Conservation (phyloP, 2,797 vertebrate genomes). For the Gambelia wislizenii region DNA sequence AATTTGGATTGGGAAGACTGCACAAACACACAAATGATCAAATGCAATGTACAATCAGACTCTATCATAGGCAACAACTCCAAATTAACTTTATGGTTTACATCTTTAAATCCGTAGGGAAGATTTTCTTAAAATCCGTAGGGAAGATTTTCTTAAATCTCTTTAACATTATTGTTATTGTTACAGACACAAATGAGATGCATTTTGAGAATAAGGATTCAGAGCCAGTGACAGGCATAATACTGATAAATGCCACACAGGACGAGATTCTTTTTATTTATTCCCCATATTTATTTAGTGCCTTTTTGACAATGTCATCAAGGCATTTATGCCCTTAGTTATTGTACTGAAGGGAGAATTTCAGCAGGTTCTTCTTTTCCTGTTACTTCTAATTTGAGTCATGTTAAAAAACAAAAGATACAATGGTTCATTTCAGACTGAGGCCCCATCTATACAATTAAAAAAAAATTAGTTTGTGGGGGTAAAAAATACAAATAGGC, state of each 20-base stretch:
- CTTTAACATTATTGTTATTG: not conserved
- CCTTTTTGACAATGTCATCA: no score
- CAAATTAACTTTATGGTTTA: not conserved
- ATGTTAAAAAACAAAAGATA: not conserved
- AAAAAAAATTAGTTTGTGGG: no score
- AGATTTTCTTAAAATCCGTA: no score
- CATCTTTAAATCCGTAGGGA: no score
- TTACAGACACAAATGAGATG: not conserved
- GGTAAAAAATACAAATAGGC: no score
- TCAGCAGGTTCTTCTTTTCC: not conserved
- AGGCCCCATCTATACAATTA: no score
- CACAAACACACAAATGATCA: not conserved
- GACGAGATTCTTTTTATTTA: no score
- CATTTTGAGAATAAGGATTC: not conserved
- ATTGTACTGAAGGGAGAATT: no score
- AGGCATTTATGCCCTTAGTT: no score
- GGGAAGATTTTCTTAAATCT: no score
- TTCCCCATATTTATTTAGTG: no score
- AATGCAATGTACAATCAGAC: not conserved
- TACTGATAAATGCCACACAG: not conserved
- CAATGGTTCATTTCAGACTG: not conserved
- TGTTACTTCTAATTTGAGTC: not conserved
- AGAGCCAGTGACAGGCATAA: not conserved
- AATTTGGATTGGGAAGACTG: not conserved
- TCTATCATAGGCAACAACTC: not conserved